Percentiles rank a stretch among this genome's conserved stretches.
phyloP scores from a whole-genome alignment of 2,797 vertebrate species.

The Epinephelus coioides region DNA sequence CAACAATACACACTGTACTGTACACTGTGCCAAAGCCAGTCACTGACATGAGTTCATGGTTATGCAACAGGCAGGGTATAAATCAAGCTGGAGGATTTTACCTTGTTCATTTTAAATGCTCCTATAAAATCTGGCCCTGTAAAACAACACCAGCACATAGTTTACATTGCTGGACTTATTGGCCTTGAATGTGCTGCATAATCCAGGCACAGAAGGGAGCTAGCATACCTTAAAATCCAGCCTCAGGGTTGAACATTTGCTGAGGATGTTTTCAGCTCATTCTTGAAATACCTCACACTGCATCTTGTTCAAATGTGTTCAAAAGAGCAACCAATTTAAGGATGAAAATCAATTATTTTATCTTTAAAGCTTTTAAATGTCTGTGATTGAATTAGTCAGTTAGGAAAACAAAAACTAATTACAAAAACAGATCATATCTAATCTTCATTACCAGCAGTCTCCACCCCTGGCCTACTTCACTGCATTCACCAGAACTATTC shows the following conservation, averaged over 20 bases:
- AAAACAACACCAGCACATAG: constrained; percentile 31
- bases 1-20: not conserved
- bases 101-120: not conserved
- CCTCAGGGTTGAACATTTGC: not conserved
- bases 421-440: not conserved
- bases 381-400: not conserved
- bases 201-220: not conserved
- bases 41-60: not conserved
- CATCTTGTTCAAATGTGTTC: not conserved
- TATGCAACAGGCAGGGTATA: constrained; percentile 13
- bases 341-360: no score
- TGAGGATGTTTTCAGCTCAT: not conserved
- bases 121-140: constrained; percentile 11
- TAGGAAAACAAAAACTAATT: not conserved
- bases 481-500: constrained; percentile 37
- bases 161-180: constrained; percentile 36
- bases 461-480: not conserved
- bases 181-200: constrained; percentile 4
- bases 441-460: not conserved
- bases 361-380: not conserved
- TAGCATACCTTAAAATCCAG: constrained; percentile 26
- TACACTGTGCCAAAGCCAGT: not conserved
- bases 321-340: not conserved
- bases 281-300: not conserved
- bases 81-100: constrained; percentile 14